Base-by-base conservation (phyloP, 2,888 invertebrate genomes). In the Standfussiana lucernea region DNA sequence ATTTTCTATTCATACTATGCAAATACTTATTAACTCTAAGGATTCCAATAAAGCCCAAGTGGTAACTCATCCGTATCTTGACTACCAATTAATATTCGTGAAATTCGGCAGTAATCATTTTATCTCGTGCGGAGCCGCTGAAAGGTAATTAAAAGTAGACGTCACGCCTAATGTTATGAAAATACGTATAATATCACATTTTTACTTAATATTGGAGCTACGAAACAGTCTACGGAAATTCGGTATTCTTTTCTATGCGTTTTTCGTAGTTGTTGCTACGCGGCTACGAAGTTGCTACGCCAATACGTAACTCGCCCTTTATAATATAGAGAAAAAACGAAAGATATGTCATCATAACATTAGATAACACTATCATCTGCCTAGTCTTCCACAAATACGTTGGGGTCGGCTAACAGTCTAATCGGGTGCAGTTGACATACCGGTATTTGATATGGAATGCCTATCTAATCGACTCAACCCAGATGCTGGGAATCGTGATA, bases 1-100 rank as follows among this genome's bases (percentile, higher is more conserved):
- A 73, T 72, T 83, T 71, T 45, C 79, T 8, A 59, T 79, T 82
- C 79, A 70, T 70, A 50, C 37, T 83, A 82, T 79, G 83, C 56
- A 82, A 82, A 83, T 70, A 74, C 28, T 74, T 81, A 77, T 50
- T 40, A 67, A 77, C 45, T 82, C 28, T 45, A 77, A 67, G 82
- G 66, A 71, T 77, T 67, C 71, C 42, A 77, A 75, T 71, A 67
- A 71, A 77, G 47, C 40, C 37, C 15, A 50, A 82, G 70, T 47
- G 40, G 35, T 71, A 68, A 24, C 45, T 77, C 62, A 62, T 40
- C 70, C 66, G 70, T 53, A 47, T 37, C n/a, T 62, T 67, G 53
- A 71, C 21, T 82, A 42, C 35, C 56, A 68, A 82, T 76, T 40
- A 62, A 77, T 71, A 82, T 50, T 35, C 18, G 56, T 71, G 59